Evolutionary conservation across 2,797 vertebrate genomes (phyloP), one percentile per base, ranked within the genome.

Genomic region (Enteromius radiatus): DNA sequence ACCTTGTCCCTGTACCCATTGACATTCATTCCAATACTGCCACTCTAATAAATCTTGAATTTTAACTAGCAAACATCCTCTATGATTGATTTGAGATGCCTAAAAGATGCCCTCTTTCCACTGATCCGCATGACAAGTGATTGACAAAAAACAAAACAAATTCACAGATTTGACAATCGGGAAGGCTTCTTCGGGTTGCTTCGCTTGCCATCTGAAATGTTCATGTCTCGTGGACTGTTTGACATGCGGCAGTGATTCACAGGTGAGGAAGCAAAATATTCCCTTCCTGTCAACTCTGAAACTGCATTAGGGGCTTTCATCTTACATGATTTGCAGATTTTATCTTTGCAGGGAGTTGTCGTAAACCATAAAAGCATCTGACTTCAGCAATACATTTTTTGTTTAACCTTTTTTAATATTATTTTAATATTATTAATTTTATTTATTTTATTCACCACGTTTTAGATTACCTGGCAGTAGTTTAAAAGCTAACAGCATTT

Each of bases 1-100:
- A 74, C 21, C 71, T 54, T 74, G 31, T 23, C 23, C 23, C 43
- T 70, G 4, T 70, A 28, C 70, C 69, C 26, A 49, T 49, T 49
- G 26, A 52, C 45, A 73, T 73, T 28, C 17, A 73, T 73, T 73
- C 31, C 45, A 73, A 31, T 33, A 73, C 69, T 52, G 69, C 49
- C 71, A 74, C 47, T 74, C 21, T 23, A 74, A 74, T 74, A 74
- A 74, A 56, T 56, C 31, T 74, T 23, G 47, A 31, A 74, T 54
- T 56, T 74, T 56, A 74, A 74, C 31, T 56, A 56, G 71, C 49
- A 54, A 74, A 38, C 47, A 54, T 56, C 71, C 49, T 74, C 49
- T 74, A 23, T 15, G 49, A 38, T 74, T 74, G 47, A 54, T 54
- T 74, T 38, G 45, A 71, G 15, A 71, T 52, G 69, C 45, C 31